Evolutionary conservation across 2,113 vertebrate species (phyloP).

Genomic region (Fulmarus glacialis): DNA sequence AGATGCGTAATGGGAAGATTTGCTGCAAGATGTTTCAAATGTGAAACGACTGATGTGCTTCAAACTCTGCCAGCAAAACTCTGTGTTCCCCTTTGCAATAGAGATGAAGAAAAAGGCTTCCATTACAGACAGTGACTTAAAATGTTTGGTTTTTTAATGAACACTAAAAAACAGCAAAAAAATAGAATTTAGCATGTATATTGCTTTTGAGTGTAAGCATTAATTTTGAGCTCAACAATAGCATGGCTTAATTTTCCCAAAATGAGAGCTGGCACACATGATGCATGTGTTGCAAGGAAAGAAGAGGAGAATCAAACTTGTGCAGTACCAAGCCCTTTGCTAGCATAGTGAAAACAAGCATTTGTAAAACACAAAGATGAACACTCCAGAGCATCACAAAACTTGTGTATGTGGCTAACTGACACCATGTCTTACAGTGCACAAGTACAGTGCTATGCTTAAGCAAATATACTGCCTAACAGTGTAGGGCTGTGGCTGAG

Average conservation of each 20-base stretch:
- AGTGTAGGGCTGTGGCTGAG: neutral
- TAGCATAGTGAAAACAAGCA: neutral
- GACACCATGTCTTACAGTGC: neutral
- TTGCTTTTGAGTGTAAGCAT: neutral
- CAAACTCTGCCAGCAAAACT: neutral
- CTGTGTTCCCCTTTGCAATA: neutral
- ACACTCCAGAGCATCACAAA: neutral
- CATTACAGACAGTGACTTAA: neutral
- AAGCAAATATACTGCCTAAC: fast-evolving
- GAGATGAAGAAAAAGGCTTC: neutral
- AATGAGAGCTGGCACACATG: neutral
- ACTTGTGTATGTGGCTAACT: too few species aligned
- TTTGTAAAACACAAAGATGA: neutral
- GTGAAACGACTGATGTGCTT: neutral
- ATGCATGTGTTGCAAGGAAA: neutral
- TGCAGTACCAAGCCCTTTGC: neutral
- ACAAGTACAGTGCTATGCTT: fast-evolving
- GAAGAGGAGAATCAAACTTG: neutral
- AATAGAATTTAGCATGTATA: neutral
- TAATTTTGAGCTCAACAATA: neutral
- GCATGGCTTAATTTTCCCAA: neutral
- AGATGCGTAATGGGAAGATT: neutral
- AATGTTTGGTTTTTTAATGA: neutral
- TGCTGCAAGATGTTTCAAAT: neutral
- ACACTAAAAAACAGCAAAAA: neutral